Percentiles rank a stretch among this genome's conserved stretches.
Conservation (phyloP, 2,113 vertebrate genomes). For the Thinocorus orbignyianus region DNA sequence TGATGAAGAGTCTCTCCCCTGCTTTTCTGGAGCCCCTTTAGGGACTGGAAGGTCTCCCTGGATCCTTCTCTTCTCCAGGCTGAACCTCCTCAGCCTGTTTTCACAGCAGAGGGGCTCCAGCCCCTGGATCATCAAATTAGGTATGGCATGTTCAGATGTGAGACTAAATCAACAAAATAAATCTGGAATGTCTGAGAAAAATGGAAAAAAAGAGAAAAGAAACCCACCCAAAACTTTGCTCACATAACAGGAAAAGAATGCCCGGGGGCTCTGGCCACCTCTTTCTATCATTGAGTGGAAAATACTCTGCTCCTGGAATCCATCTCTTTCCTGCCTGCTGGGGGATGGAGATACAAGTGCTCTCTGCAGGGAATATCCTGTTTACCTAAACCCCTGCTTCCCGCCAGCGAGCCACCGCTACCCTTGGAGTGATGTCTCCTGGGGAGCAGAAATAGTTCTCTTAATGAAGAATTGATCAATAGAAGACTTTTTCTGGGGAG, state of each 20-base stretch:
- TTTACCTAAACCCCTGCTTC: background rate
- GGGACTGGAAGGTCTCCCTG: too few relatives aligned
- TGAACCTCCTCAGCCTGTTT: too few relatives aligned
- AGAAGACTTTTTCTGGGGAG: background rate
- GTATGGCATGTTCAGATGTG: background rate
- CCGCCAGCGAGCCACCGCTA: background rate
- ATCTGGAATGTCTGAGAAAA: accelerated
- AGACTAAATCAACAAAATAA: background rate
- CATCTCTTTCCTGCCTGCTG: conserved; percentile 2
- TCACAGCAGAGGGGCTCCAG: too few relatives aligned
- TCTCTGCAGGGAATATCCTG: conserved; percentile 22
- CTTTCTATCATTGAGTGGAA: background rate
- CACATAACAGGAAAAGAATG: conserved; percentile 39
- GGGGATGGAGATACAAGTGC: background rate
- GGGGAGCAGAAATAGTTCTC: background rate
- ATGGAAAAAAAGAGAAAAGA: background rate
- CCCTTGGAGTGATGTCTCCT: background rate
- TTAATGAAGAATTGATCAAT: background rate
- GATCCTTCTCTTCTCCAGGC: too few relatives aligned
- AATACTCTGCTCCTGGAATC: background rate
- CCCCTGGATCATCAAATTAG: background rate
- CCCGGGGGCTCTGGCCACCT: background rate
- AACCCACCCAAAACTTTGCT: background rate
- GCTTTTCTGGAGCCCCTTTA: too few relatives aligned
- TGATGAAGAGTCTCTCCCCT: too few relatives aligned